Percentiles rank a stretch among this genome's conserved stretches.
Conservation (phyloP, 2,888 invertebrate genomes). For the Dromius quadrimaculatus region DNA sequence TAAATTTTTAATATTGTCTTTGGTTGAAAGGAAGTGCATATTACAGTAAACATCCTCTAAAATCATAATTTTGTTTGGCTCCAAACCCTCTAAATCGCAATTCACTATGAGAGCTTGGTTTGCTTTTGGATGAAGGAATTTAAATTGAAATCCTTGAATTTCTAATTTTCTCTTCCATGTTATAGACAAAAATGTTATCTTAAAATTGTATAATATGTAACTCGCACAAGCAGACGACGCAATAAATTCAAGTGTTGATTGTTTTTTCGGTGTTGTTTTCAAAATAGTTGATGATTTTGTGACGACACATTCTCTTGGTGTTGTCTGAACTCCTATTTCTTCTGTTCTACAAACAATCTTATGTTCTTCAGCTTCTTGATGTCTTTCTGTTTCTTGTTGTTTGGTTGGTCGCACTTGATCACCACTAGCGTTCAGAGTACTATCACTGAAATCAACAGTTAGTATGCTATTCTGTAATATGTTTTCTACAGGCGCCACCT, state of each 20-base stretch:
- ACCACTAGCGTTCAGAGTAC: slow-evolving; percentile 1
- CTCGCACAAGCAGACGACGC: background rate
- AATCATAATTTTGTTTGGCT: slow-evolving; percentile 56
- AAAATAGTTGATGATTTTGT: background rate
- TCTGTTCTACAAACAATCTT: background rate
- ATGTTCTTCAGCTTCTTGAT: background rate
- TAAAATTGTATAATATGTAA: background rate
- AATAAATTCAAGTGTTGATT: background rate
- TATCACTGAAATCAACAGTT: background rate
- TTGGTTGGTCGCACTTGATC: slow-evolving; percentile 1
- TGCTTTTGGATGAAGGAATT: slow-evolving; percentile 63
- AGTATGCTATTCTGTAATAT: background rate
- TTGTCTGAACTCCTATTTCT: slow-evolving; percentile 14
- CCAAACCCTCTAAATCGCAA: slow-evolving; percentile 56
- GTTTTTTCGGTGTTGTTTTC: background rate
- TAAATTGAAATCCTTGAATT: slow-evolving; percentile 56
- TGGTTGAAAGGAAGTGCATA: slow-evolving; percentile 60
- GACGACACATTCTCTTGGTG: background rate
- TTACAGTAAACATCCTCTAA: slow-evolving; percentile 59
- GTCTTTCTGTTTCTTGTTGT: background rate
- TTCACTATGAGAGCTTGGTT: slow-evolving; percentile 58
- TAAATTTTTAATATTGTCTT: slow-evolving; percentile 58
- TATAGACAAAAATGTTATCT: slow-evolving; percentile 3
- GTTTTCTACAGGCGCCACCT: background rate
- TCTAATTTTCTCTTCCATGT: slow-evolving; percentile 10